These are phyloP conservation scores for Pycnomerus fuliginosus DNA, from an alignment of 2,888 invertebrate species.

Conservation along the genomic window DNA sequence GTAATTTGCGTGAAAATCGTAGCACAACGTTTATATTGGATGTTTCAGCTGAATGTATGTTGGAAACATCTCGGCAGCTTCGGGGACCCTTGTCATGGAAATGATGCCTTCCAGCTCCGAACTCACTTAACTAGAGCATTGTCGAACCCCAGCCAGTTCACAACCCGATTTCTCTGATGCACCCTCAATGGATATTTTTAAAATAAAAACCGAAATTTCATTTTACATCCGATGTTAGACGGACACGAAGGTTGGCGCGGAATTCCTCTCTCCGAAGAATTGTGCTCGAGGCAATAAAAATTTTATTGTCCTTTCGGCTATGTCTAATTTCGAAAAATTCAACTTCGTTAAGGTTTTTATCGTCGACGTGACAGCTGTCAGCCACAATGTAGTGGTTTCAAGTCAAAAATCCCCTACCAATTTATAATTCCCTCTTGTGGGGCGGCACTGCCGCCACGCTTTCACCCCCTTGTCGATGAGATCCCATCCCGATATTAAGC, in stretches of 20 bases:
- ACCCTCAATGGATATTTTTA: conserved; percentile 10
- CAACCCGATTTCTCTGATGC: conserved; percentile 18
- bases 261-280: no score
- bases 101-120: conserved; percentile 58
- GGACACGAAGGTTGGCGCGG: no score
- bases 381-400: conserved; percentile 53
- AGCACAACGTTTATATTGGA: conserved; percentile 18
- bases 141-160: conserved; percentile 32
- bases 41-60: conserved; percentile 19
- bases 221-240: conserved; percentile 2
- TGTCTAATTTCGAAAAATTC: conserved; percentile 43
- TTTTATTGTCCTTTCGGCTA: conserved; percentile 23
- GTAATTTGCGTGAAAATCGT: no score
- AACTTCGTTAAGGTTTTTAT: conserved; percentile 50
- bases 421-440: conserved; percentile 50
- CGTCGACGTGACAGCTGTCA: conserved; percentile 53
- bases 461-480: conserved; percentile 39
- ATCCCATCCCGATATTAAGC: conserved; percentile 43
- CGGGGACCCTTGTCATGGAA: conserved; percentile 58
- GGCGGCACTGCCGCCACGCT: conserved; percentile 27
- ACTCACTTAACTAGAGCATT: conserved; percentile 47
- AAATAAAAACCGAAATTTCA: conserved; percentile 16
- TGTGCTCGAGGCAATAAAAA: conserved; percentile 17
- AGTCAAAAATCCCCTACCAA: conserved; percentile 52
- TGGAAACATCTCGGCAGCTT: conserved; percentile 35